Percentiles rank a stretch among this genome's conserved stretches.
These are phyloP conservation scores for Salvator merianae DNA, from an alignment of 2,113 vertebrate species.

Conservation along the genomic window DNA sequence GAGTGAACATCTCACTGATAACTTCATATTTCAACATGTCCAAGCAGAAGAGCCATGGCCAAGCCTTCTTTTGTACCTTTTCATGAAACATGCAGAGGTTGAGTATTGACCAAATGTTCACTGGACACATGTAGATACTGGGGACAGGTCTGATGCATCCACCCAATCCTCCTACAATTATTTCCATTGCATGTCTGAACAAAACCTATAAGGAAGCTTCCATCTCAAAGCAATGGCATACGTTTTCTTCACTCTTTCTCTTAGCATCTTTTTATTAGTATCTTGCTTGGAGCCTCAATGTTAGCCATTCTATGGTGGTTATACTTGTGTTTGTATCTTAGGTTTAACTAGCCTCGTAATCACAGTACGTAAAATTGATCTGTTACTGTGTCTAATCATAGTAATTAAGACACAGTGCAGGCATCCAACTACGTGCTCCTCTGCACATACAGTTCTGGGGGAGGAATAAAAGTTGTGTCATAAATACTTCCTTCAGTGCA, in stretches of 20 bases:
- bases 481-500: constrained; percentile 21
- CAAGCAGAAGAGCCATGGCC: too few species aligned
- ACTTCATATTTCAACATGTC: not conserved
- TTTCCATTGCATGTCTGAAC: too few species aligned
- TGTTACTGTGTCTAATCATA: constrained; percentile 52
- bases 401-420: constrained; percentile 15
- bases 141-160: too few species aligned
- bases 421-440: constrained; percentile 21
- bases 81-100: too few species aligned
- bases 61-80: too few species aligned
- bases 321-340: constrained; percentile 32
- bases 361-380: constrained; percentile 48
- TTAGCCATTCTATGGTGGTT: constrained; percentile 21
- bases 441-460: constrained; percentile 20
- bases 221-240: constrained; percentile 12
- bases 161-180: too few species aligned
- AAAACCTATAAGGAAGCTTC: too few species aligned
- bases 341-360: constrained; percentile 36
- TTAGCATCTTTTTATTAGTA: not conserved
- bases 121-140: too few species aligned
- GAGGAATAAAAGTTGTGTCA: not conserved
- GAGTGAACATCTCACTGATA: not conserved
- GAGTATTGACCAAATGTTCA: too few species aligned
- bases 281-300: constrained; percentile 40
- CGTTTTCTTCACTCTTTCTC: constrained; percentile 22